Conservation (phyloP, 2,113 vertebrate genomes). For the Alces alces region DNA sequence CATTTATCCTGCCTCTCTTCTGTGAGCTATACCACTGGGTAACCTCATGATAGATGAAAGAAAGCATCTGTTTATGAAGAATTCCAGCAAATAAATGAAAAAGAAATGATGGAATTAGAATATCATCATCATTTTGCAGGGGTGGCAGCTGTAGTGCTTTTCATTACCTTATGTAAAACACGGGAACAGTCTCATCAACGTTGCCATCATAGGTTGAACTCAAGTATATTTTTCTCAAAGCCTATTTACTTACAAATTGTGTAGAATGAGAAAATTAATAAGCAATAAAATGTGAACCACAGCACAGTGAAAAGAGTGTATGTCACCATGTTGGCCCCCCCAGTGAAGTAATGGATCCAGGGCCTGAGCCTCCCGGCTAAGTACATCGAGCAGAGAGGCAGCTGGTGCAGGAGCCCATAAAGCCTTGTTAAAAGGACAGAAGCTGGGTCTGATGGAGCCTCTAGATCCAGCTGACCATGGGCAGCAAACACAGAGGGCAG, state of each 20-base stretch:
- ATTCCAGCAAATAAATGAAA: neutral
- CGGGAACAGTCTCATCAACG: neutral
- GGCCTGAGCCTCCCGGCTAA: neutral
- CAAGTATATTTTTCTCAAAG: neutral
- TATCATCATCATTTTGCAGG: neutral
- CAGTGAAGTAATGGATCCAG: neutral
- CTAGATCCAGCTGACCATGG: neutral
- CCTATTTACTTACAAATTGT: neutral
- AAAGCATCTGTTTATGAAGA: neutral
- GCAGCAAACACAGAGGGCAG: neutral
- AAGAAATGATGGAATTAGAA: neutral
- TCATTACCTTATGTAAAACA: neutral
- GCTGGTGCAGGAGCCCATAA: neutral
- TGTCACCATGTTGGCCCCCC: neutral
- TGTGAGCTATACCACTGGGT: neutral
- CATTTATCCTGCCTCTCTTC: neutral
- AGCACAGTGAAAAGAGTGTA: neutral
- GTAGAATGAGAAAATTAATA: conserved; percentile 12
- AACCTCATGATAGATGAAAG: neutral
- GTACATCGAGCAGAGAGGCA: neutral
- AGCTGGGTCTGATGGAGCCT: neutral
- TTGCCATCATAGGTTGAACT: neutral
- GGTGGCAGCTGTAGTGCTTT: neutral
- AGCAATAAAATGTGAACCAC: neutral
- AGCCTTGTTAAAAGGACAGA: neutral